A percentile compares a stretch with the other conserved stretches of the same genome.
phyloP scores from a whole-genome alignment of 2,797 vertebrate species.

The Selene dorsalis region DNA sequence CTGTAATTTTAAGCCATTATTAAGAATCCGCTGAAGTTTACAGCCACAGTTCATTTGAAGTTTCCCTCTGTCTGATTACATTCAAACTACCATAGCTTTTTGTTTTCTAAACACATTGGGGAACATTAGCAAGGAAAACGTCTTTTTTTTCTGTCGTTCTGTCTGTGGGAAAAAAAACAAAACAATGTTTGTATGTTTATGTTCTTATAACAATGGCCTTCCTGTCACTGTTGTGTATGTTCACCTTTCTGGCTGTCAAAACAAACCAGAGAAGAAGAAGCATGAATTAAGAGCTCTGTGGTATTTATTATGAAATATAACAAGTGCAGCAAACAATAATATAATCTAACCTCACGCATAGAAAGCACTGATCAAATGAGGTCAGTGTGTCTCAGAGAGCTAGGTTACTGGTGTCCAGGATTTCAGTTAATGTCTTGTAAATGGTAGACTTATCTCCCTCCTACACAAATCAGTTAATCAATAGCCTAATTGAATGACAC shows the following conservation, averaged over 20 bases:
- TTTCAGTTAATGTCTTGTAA: slow-evolving; percentile 15
- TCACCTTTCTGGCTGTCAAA: neutral
- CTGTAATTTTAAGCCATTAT: neutral
- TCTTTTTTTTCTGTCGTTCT: too few relatives aligned
- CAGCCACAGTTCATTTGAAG: neutral
- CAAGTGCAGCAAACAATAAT: too few relatives aligned
- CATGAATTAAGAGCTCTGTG: neutral
- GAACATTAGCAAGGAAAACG: too few relatives aligned
- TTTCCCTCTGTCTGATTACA: neutral
- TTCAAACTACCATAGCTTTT: too few relatives aligned
- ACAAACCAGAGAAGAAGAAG: neutral
- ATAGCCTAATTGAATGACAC: slow-evolving; percentile 37
- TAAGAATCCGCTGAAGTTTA: neutral
- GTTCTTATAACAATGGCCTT: neutral
- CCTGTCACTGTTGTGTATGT: neutral
- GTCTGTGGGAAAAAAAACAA: too few relatives aligned
- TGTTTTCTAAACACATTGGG: too few relatives aligned
- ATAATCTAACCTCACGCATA: neutral
- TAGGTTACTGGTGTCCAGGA: neutral
- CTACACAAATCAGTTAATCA: slow-evolving; percentile 23
- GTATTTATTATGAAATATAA: neutral
- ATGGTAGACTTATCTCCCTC: neutral
- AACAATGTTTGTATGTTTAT: too few relatives aligned
- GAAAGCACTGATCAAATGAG: neutral
- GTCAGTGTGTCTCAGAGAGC: neutral